These are phyloP conservation scores for Agonopterix subpropinquella DNA, from an alignment of 2,888 invertebrate genomes.

Conservation along the genomic window DNA sequence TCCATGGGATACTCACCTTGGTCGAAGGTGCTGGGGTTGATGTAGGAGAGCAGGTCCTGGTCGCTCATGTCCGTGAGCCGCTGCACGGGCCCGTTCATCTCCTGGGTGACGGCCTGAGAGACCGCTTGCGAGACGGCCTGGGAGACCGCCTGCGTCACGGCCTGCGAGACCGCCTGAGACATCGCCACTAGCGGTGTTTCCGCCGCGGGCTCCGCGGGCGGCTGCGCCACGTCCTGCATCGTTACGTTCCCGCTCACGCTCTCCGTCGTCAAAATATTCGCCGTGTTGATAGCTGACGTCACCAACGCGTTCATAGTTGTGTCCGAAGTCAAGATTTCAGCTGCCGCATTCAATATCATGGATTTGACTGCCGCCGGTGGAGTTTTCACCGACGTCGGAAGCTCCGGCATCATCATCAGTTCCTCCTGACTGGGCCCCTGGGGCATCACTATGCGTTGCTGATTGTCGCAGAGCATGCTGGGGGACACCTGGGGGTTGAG, in stretches of 20 bases:
- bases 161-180: slow-evolving; percentile 71
- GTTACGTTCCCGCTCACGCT: slow-evolving; percentile 28
- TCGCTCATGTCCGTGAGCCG: slow-evolving; percentile 90
- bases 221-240: slow-evolving; percentile 33
- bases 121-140: slow-evolving; percentile 69
- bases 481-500: slow-evolving; percentile 77
- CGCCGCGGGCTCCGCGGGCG: slow-evolving; percentile 46
- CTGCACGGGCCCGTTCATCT: slow-evolving; percentile 79
- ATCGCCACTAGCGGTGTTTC: slow-evolving; percentile 60
- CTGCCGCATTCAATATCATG: slow-evolving; percentile 85
- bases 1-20: slow-evolving; percentile 77
- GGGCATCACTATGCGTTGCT: slow-evolving; percentile 35
- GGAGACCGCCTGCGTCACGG: slow-evolving; percentile 64
- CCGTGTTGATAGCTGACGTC: slow-evolving; percentile 72
- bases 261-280: slow-evolving; percentile 60
- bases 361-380: slow-evolving; percentile 81
- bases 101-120: slow-evolving; percentile 64
- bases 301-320: slow-evolving; percentile 74
- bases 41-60: slow-evolving; percentile 90
- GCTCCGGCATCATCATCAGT: slow-evolving; percentile 56
- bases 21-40: slow-evolving; percentile 93
- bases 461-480: slow-evolving; percentile 63
- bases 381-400: slow-evolving; percentile 62
- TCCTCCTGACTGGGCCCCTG: slow-evolving; percentile 39
- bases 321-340: slow-evolving; percentile 80